Evolutionary conservation across 2,888 invertebrate species (phyloP).

Genomic region (Synergus japonicus): DNA sequence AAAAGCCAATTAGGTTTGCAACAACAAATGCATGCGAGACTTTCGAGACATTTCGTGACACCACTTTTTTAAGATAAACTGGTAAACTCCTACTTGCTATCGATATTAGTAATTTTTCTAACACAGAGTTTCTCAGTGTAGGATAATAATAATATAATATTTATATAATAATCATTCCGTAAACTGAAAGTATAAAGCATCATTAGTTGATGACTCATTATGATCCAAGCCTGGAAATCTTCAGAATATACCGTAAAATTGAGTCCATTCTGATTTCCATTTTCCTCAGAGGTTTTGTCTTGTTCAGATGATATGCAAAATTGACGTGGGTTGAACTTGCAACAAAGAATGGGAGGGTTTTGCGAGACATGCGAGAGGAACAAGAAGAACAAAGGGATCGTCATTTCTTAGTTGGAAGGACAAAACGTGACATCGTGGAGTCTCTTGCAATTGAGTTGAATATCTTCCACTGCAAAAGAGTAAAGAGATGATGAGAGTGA

Average conservation of each 20-base stretch:
- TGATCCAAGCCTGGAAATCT: no score
- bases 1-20: no score
- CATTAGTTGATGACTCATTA: no score
- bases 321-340: conserved; percentile 6
- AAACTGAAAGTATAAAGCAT: no score
- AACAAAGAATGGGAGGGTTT: background rate
- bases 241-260: background rate
- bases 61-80: no score
- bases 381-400: conserved; percentile 17
- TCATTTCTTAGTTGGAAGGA: conserved; percentile 28
- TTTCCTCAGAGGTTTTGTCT: background rate
- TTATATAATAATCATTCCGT: no score
- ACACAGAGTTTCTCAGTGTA: no score
- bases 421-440: conserved; percentile 24
- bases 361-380: conserved; percentile 3
- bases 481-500: background rate
- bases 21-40: no score
- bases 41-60: no score
- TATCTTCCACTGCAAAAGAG: background rate
- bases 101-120: no score
- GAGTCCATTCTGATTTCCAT: background rate
- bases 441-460: conserved; percentile 12
- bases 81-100: no score
- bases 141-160: no score
- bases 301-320: background rate